Conservation (phyloP, 2,888 invertebrate genomes). For the Panzeria rudis region DNA sequence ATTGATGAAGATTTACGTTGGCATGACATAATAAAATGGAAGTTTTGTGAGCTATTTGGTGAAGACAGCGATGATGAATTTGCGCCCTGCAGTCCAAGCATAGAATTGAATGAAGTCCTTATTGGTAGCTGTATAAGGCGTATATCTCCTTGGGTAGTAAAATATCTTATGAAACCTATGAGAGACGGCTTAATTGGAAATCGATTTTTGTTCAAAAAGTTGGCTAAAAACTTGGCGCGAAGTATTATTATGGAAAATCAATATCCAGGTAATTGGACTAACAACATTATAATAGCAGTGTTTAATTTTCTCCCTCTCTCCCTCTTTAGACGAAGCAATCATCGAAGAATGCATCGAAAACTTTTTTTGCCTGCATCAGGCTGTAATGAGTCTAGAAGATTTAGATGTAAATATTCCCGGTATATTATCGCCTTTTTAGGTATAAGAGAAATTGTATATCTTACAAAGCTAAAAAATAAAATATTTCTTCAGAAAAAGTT, state of each 20-base stretch:
- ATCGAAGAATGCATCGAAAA: constrained; percentile 78
- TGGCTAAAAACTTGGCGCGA: constrained; percentile 79
- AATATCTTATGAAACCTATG: constrained; percentile 80
- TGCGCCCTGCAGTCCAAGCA: constrained; percentile 79
- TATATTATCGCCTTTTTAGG: constrained; percentile 41
- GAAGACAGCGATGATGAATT: constrained; percentile 82
- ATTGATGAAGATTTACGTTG: constrained; percentile 80
- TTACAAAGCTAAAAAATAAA: background rate
- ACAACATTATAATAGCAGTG: background rate
- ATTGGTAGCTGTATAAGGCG: constrained; percentile 80
- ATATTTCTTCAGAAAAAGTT: background rate
- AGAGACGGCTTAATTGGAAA: constrained; percentile 80
- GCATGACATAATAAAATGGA: constrained; percentile 77
- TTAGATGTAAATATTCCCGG: constrained; percentile 75
- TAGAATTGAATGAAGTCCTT: constrained; percentile 80
- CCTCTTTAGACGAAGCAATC: constrained; percentile 75
- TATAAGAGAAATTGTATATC: background rate
- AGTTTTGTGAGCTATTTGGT: constrained; percentile 79
- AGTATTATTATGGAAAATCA: constrained; percentile 79
- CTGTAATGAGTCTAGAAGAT: constrained; percentile 77
- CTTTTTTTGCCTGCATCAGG: constrained; percentile 78
- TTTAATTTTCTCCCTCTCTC: background rate
- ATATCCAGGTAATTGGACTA: constrained; percentile 77
- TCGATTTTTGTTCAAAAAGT: constrained; percentile 81
- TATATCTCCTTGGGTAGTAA: constrained; percentile 82